Percentiles rank a stretch among this genome's conserved stretches.
Evolutionary conservation across 2,888 invertebrate genomes (phyloP).

Genomic region (Callyntrura guangdongensis): DNA sequence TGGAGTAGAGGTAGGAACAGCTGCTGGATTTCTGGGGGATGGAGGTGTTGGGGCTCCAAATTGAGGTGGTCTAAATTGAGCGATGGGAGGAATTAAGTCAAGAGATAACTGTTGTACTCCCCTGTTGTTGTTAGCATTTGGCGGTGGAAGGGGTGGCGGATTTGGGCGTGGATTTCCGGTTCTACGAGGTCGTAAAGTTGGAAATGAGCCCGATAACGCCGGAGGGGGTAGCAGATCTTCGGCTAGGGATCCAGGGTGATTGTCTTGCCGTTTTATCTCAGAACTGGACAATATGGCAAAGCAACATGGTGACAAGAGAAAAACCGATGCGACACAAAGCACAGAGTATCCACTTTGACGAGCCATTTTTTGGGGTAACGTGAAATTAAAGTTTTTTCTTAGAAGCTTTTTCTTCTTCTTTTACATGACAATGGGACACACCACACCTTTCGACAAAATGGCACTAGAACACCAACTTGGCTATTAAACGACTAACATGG

Average conservation of each 20-base stretch:
- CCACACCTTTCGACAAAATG: background rate
- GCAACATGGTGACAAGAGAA: background rate
- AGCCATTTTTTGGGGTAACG: conserved; percentile 33
- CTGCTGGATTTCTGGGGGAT: background rate
- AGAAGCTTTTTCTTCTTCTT: background rate
- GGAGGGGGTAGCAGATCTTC: conserved; percentile 65
- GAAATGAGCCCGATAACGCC: conserved; percentile 59
- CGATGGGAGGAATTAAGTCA: conserved; percentile 36
- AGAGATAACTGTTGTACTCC: conserved; percentile 7
- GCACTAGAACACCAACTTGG: background rate
- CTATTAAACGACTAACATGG: background rate
- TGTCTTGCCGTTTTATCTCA: conserved; percentile 29
- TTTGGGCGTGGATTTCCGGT: background rate
- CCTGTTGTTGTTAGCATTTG: background rate
- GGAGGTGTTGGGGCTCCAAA: background rate
- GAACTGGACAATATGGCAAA: background rate
- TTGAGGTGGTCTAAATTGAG: background rate
- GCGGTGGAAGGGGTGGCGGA: conserved; percentile 41
- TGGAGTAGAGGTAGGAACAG: background rate
- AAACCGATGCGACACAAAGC: background rate
- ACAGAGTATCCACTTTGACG: background rate
- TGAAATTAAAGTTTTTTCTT: background rate
- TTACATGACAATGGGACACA: background rate
- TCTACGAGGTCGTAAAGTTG: conserved; percentile 45
- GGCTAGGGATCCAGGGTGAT: conserved; percentile 1